A percentile compares a stretch with the other conserved stretches of the same genome.
These are phyloP conservation scores for Polyodon spathula DNA, from an alignment of 2,113 vertebrate species.

Conservation along the genomic window DNA sequence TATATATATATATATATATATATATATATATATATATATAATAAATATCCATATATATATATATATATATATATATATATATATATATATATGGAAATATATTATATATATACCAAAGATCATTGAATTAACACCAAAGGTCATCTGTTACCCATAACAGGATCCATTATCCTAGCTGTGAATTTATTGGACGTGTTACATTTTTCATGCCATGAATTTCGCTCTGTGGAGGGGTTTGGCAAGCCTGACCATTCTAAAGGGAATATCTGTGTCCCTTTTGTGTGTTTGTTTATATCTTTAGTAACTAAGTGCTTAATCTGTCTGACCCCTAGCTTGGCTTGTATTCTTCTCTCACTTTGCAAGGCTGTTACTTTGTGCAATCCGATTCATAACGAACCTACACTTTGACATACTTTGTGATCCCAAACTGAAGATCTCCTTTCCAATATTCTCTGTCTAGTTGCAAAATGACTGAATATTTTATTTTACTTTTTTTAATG, in stretches of 20 bases:
- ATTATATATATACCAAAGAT: too few relatives aligned
- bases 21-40: too few relatives aligned
- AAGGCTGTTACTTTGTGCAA: not conserved
- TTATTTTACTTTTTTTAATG: too few relatives aligned
- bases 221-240: not conserved
- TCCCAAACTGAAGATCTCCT: not conserved
- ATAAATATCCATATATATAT: too few relatives aligned
- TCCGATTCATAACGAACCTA: slow-evolving; percentile 1
- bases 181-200: not conserved
- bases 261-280: slow-evolving; percentile 1
- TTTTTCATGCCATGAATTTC: not conserved
- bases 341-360: not conserved
- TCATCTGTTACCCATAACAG: too few relatives aligned
- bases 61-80: too few relatives aligned
- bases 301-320: slow-evolving; percentile 4
- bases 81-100: too few relatives aligned
- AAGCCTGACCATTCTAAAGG: not conserved
- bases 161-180: not conserved
- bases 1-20: too few relatives aligned
- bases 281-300: slow-evolving; percentile 8
- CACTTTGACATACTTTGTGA: slow-evolving; percentile 16
- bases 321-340: slow-evolving; percentile 1
- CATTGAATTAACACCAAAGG: too few relatives aligned
- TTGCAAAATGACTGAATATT: too few relatives aligned
- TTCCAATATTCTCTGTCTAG: too few relatives aligned